Base-by-base conservation (phyloP, 2,113 vertebrate genomes). In the Hippolais icterina region DNA sequence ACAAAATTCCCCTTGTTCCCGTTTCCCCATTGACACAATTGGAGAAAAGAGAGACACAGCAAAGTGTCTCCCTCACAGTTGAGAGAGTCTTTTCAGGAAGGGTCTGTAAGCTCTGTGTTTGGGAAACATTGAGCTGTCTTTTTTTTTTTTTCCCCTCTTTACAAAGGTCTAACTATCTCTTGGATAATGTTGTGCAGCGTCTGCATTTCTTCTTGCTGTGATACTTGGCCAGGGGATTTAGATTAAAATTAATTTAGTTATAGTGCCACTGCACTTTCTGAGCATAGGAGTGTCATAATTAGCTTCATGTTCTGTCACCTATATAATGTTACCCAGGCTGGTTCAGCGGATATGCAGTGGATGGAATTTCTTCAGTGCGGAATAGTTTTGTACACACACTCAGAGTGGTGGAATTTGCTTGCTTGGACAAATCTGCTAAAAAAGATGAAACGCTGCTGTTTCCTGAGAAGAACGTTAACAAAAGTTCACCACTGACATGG, bases 1-100 rank as follows among this genome's bases (percentile, higher is more conserved):
- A 96, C 93, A 96, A 83, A 74, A 96, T 64, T 84, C 86, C 77
- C 83, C 72, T 96, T 96, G 93, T 95, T 96, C 69, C 13, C 5
- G 1, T 81, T 96, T 86, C 65, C 64, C 65, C 46, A 7, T 65
- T 83, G 77, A 70, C 74, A 89, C 61, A 82, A 79, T 92, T 83
- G 95, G 92, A 89, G 92, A 64, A 93, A 83, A 52, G 60, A 84
- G 79, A 86, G 83, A 71, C 37, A 19, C 68, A 60, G 71, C 56
- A 56, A 78, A 84, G 74, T 83, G 71, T 90, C 90, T 69, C 74
- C 28, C 83, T 92, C 83, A 90, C 86, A 92, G 79, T 0, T 92
- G 80, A 93, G 83, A 92, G 81, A 63, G 46, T 35, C 92, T 83
- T 96, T 96, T 96, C 95, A 96, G 75, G 64, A 72, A 50, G 29